These are phyloP conservation scores for Prunella strophiata DNA, from an alignment of 2,797 vertebrate genomes.

Conservation along the genomic window DNA sequence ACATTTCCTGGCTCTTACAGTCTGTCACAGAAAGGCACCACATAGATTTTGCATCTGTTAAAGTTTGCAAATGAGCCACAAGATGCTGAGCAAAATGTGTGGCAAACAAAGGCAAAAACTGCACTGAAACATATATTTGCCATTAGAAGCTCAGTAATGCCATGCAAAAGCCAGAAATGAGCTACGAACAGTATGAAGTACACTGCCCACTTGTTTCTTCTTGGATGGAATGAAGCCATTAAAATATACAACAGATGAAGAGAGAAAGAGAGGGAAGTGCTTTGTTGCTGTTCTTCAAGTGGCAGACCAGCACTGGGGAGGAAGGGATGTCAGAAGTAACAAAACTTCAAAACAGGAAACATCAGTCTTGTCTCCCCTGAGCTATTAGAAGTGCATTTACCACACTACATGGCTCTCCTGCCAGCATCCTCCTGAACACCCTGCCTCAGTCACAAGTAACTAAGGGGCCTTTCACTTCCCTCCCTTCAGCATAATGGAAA, in stretches of 20 bases:
- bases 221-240: background rate
- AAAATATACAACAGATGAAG: background rate
- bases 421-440: background rate
- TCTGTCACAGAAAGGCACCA: constrained; percentile 16
- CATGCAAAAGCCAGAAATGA: background rate
- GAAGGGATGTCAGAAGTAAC: background rate
- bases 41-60: background rate
- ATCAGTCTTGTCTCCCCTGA: accelerated
- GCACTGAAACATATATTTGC: background rate
- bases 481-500: background rate
- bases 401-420: accelerated
- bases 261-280: background rate
- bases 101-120: constrained; percentile 27
- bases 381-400: background rate
- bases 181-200: background rate
- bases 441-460: background rate
- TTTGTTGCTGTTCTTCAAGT: background rate
- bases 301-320: background rate
- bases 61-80: constrained; percentile 40
- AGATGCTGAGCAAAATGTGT: background rate
- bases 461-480: background rate
- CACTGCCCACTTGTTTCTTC: background rate
- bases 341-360: background rate
- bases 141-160: background rate
- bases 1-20: constrained; percentile 19